Evolutionary conservation across 2,113 vertebrate genomes (phyloP).

Genomic region (Entelurus aequoreus): DNA sequence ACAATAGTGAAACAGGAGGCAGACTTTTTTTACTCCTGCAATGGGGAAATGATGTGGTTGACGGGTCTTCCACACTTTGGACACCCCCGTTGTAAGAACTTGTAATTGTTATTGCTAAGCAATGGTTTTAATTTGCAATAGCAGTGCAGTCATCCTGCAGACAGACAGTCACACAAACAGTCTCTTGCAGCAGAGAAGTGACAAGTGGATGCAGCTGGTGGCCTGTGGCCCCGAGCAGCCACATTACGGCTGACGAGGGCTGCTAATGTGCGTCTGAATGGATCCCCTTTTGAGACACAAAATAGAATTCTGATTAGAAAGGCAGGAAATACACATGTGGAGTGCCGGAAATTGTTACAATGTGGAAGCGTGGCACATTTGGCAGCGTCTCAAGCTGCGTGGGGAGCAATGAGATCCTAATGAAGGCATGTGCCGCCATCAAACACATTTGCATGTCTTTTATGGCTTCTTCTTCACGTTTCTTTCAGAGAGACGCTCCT

Average conservation of each 20-base stretch:
- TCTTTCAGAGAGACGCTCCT: not conserved
- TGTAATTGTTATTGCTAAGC: too few species aligned
- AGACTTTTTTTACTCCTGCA: too few species aligned
- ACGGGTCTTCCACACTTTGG: too few species aligned
- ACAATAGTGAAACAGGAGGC: too few species aligned
- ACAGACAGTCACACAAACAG: slow-evolving; percentile 43
- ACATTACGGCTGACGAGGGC: slow-evolving; percentile 70
- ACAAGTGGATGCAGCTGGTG: slow-evolving; percentile 79
- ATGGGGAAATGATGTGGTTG: too few species aligned
- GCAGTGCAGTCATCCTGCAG: not conserved
- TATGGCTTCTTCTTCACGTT: slow-evolving; percentile 14
- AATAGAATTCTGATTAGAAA: slow-evolving; percentile 78
- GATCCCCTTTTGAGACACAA: slow-evolving; percentile 70
- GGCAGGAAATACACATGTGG: slow-evolving; percentile 74
- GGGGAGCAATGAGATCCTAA: slow-evolving; percentile 58
- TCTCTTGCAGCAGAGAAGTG: slow-evolving; percentile 65
- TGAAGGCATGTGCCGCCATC: slow-evolving; percentile 57
- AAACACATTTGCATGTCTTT: slow-evolving; percentile 41
- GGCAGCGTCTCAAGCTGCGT: slow-evolving; percentile 65
- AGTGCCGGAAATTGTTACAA: slow-evolving; percentile 77
- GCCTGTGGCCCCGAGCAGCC: slow-evolving; percentile 67
- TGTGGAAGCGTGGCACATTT: slow-evolving; percentile 66
- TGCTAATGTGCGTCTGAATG: slow-evolving; percentile 66
- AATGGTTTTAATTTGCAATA: too few species aligned
- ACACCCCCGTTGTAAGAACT: too few species aligned